Evolutionary conservation across 2,797 vertebrate genomes (phyloP).

Genomic region (Parauchenoglanis punctatus): DNA sequence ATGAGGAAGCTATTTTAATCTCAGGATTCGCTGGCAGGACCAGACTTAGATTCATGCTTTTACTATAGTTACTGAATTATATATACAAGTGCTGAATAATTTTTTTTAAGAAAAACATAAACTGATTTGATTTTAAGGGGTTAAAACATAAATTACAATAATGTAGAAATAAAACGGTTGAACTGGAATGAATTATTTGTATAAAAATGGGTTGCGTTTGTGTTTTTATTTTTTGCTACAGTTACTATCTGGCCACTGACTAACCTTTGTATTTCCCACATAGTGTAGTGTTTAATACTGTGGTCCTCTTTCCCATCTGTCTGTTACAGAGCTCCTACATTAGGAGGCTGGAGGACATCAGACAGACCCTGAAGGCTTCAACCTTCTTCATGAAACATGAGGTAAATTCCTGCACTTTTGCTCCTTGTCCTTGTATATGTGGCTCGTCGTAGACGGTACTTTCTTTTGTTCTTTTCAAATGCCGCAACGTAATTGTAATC

Average conservation of each 20-base stretch:
- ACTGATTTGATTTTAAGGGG: neutral
- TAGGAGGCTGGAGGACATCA: slow-evolving; percentile 86
- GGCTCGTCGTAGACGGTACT: neutral
- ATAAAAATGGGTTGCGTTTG: neutral
- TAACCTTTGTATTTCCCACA: neutral
- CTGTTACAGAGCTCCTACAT: slow-evolving; percentile 85
- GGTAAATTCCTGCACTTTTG: slow-evolving; percentile 68
- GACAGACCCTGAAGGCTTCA: slow-evolving; percentile 82
- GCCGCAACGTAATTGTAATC: neutral
- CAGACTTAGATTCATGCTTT: neutral
- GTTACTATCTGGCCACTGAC: neutral
- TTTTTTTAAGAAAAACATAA: neutral
- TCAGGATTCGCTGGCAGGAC: neutral
- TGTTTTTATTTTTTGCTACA: neutral
- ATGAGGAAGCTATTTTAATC: neutral
- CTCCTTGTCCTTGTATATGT: slow-evolving; percentile 6
- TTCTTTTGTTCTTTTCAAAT: neutral
- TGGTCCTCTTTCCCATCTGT: slow-evolving; percentile 30
- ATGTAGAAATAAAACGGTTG: neutral
- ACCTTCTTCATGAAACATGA: slow-evolving; percentile 93
- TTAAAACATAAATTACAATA: neutral
- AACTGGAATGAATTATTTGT: neutral
- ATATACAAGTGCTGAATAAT: neutral
- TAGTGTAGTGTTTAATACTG: slow-evolving; percentile 4
- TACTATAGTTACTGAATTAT: neutral